A percentile compares a stretch with the other conserved stretches of the same genome.
phyloP scores from a whole-genome alignment of 2,888 invertebrate genomes.

The Tolmerus cingulatus region DNA sequence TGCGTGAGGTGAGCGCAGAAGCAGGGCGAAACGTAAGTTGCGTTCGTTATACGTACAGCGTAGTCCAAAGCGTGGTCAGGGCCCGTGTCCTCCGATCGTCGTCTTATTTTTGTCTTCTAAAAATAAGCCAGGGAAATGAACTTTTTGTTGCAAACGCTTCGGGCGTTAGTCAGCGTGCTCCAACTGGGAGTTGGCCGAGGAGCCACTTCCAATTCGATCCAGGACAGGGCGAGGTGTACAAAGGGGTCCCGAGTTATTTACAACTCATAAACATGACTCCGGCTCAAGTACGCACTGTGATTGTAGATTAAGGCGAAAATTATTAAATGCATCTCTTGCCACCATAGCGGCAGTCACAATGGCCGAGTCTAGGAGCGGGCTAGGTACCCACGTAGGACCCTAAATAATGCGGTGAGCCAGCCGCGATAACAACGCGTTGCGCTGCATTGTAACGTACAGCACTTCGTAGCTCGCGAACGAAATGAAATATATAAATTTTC shows the following conservation, averaged over 20 bases:
- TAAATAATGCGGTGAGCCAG: conserved; percentile 2
- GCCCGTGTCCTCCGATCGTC: conserved; percentile 20
- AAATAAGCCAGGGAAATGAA: conserved; percentile 21
- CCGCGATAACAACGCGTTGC: conserved; percentile 1
- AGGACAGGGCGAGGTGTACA: neutral
- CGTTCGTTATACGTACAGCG: neutral
- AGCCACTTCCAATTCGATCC: neutral
- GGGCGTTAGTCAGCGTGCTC: neutral
- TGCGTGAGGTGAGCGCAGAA: neutral
- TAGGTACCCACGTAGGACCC: conserved; percentile 31
- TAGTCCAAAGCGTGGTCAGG: neutral
- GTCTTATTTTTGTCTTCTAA: conserved; percentile 27
- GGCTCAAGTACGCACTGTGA: conserved; percentile 35
- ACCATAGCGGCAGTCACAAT: conserved; percentile 23
- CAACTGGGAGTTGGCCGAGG: neutral
- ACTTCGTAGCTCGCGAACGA: conserved; percentile 15
- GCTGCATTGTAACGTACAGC: neutral
- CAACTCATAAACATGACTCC: conserved; percentile 20
- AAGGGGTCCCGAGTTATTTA: conserved; percentile 22
- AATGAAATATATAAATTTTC: conserved; percentile 37
- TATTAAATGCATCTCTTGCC: conserved; percentile 40
- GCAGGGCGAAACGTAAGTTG: neutral
- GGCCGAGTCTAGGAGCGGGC: conserved; percentile 13
- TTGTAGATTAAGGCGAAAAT: conserved; percentile 36
- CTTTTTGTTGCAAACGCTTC: conserved; percentile 10